Evolutionary conservation across 2,888 invertebrate genomes (phyloP).

Genomic region (Beris chalybata): DNA sequence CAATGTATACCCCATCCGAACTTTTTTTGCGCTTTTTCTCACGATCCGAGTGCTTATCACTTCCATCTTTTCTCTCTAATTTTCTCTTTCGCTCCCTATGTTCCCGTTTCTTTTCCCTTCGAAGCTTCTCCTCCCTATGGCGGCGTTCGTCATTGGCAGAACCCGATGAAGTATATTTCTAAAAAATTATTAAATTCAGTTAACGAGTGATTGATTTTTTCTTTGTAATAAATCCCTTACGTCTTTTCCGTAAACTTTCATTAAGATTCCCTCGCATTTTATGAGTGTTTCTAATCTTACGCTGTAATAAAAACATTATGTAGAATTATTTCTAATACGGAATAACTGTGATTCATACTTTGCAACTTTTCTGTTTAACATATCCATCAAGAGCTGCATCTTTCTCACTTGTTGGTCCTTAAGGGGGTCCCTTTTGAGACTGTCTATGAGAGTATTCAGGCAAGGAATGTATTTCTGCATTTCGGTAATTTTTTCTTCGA

Average conservation of each 20-base stretch:
- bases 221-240: background rate
- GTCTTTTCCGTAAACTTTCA: conserved; percentile 18
- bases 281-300: conserved; percentile 13
- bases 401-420: conserved; percentile 33
- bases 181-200: too few relatives aligned
- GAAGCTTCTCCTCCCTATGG: too few relatives aligned
- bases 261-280: conserved; percentile 9
- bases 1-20: too few relatives aligned
- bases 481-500: conserved; percentile 40
- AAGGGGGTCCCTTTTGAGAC: conserved; percentile 30
- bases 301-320: conserved; percentile 2
- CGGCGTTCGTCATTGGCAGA: too few relatives aligned
- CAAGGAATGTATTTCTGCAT: conserved; percentile 43
- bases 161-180: too few relatives aligned
- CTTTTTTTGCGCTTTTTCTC: too few relatives aligned
- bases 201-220: too few relatives aligned
- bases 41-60: too few relatives aligned
- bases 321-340: conserved; percentile 1
- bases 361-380: conserved; percentile 25
- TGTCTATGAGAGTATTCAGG: conserved; percentile 40
- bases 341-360: conserved; percentile 18
- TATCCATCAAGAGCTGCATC: conserved; percentile 36
- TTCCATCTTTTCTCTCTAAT: too few relatives aligned
- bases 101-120: too few relatives aligned
- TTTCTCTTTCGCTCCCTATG: too few relatives aligned